Base-by-base conservation (phyloP, 2,888 invertebrate genomes). In the Drosophila niveifrons region DNA sequence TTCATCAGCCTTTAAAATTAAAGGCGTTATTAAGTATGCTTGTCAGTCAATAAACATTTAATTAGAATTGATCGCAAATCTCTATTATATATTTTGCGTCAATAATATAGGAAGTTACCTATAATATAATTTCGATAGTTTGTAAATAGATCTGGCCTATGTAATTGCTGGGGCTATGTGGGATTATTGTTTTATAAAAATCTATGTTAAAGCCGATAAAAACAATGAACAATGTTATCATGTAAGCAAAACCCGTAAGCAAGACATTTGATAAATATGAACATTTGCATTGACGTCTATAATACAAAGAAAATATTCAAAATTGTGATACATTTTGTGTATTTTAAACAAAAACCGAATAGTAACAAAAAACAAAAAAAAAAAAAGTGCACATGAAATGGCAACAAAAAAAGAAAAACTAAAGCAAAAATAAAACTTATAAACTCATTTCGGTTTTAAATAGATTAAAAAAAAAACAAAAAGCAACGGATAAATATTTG, bases 111-210 rank as follows among this genome's bases (percentile, higher is more conserved):
- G 11, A 44, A 55, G 8, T 17, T 48, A 61, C 31, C 50, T 64
- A 46, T 36, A 63, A 48, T 51, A 66, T 36, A 68, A 68, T 62
- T 84, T 82, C 81, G 79, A 83, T 85, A 89, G 50, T 90, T 86
- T 83, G 91, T 91, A 91, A 90, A 92, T 92, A 92, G 23, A 23
- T 87, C 86, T 82, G 79, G 81, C 82, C 70, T 75, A 48, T 53
- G 39, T 47, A 66, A 46, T 51, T 58, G 28, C 57, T 57, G 77
- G 50, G 46, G 28, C 17, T 46, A 53, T 57, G 73, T 82, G 82
- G 78, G 78, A 74, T 66, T 51, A 53, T 63, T 68, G 58, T 64
- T 80, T 82, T 82, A 56, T 86, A 56, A 41, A 66, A 82, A 73
- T 79, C 72, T 62, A 47, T 13, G 11, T 43, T 11, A 66, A 53